Base-by-base conservation (phyloP, 1,140 invertebrate species). In the Pissodes strobi region DNA sequence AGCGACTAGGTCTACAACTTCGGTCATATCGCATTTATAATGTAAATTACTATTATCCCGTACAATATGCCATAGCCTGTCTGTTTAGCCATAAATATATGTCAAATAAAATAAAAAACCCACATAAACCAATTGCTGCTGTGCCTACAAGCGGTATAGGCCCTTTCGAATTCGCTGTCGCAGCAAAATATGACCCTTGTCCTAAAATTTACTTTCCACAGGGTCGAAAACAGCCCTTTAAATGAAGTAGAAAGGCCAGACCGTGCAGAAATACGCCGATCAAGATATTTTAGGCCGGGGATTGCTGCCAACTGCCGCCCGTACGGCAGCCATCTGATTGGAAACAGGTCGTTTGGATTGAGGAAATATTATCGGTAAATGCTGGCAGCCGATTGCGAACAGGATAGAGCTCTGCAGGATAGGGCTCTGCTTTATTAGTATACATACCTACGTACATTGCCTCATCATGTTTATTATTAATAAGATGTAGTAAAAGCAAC, bases 181-280 rank as follows among this genome's bases (percentile, higher is more conserved):
- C 17, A 39, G 37, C 51, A 55, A 55, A 55, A 39, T 55, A 55
- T 55, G 51, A 55, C 51, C 51, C n/a, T 55, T 55, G 51, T 55
- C 51, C 51, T 38, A 21, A 55, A 55, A 55, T 55, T 55, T 55
- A 55, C 30, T 27, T 13, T 39, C 51, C 51, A 27, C 34, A 55
- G 51, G 51, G 27, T 51, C n/a, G 48, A 27, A 51, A 51, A 51
- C 48, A 51, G 51, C 51, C 51, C 51, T 39, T 55, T 55, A 55
- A 55, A 55, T 55, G 51, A 55, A 55, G 51, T 55, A 55, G 51
- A 55, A 55, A 39, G 30, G 34, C 18, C 30, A 39, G 18, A 34
- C 34, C 51, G 15, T 17, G 34, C 17, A 38, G 51, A 55, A 55
- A 55, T 55, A 34, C 51, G 17, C 13, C 51, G 34, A 55, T 55